Evolutionary conservation across 2,797 vertebrate genomes (phyloP), one percentile per base, ranked within the genome.

Genomic region (Falco columbarius): DNA sequence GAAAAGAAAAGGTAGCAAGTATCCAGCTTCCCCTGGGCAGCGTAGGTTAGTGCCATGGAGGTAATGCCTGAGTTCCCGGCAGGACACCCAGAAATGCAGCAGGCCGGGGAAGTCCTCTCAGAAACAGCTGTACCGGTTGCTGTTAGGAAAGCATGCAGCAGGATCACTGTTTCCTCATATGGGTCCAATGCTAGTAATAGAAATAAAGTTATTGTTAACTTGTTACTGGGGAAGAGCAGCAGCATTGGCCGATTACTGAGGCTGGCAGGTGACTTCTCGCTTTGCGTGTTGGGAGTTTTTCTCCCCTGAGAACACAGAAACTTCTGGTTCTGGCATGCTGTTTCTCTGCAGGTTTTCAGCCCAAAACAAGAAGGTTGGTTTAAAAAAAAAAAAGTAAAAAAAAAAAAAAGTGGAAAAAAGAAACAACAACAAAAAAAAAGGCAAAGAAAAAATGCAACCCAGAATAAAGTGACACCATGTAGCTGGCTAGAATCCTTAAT

Each of bases 401-500:
- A 4, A 8, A 12, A 9, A 17, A 21, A 20, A 7, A 20, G 42
- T 44, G 42, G 42, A 34, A n/a, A 34, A 95, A 80, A 67, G 81
- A 92, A 76, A 11, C 20, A 12, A 14, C 12, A 8, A 20, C 10
- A 2, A n/a, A 34, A 10, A n/a, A 11, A 14, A 32, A 23, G 17
- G 17, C 42, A 44, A 44, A 12, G 0, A n/a, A 59, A 10, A 61
- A 81, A 30, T 3, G 3, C 17, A 90, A 54, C 7, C 1, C 32
- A 34, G 59, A 89, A 86, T 65, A 58, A 91, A 88, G 51, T 84
- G 66, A 52, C 58, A 91, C 24, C 55, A 54, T 3, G 22, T 95
- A 96, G 82, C 42, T 87, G 63, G 27, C 55, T 86, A 40, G 54
- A 95, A 74, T 83, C 83, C 42, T 94, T 96, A 89, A 97, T 97